Evolutionary conservation across 2,888 invertebrate species (phyloP).

Genomic region (Pterostichus madidus): DNA sequence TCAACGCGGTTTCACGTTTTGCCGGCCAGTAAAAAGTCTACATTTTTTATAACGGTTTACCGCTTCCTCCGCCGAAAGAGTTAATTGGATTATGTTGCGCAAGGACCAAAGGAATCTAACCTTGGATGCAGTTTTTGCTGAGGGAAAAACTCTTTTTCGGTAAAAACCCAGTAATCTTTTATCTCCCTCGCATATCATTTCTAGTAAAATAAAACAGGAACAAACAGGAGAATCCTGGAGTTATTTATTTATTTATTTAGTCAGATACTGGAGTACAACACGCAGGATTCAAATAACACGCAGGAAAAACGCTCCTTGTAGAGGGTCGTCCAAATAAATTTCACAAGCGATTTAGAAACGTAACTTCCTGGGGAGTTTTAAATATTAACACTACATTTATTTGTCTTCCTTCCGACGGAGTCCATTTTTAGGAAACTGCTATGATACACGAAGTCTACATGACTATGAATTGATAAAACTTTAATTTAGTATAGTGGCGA

Average conservation of each 20-base stretch:
- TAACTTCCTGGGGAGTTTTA: conserved; percentile 46
- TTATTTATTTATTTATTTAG: conserved; percentile 34
- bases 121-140: conserved; percentile 15
- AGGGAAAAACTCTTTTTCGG: conserved; percentile 6
- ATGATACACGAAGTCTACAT: no score
- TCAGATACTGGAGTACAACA: background rate
- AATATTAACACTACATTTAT: conserved; percentile 53
- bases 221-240: conserved; percentile 1
- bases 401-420: background rate
- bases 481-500: no score
- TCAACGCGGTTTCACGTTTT: conserved; percentile 25
- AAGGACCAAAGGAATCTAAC: conserved; percentile 24
- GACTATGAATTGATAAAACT: no score
- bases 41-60: conserved; percentile 41
- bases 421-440: no score
- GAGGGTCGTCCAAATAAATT: conserved; percentile 47
- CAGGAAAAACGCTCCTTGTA: background rate
- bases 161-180: conserved; percentile 35
- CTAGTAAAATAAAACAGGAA: conserved; percentile 19
- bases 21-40: conserved; percentile 9
- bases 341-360: conserved; percentile 9
- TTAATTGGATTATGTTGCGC: conserved; percentile 40
- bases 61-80: conserved; percentile 15
- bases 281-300: conserved; percentile 27
- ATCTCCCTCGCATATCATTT: conserved; percentile 33